Evolutionary conservation across 2,797 vertebrate species (phyloP), one percentile per base, ranked within the genome.

Genomic region (Neostethus bicornis): DNA sequence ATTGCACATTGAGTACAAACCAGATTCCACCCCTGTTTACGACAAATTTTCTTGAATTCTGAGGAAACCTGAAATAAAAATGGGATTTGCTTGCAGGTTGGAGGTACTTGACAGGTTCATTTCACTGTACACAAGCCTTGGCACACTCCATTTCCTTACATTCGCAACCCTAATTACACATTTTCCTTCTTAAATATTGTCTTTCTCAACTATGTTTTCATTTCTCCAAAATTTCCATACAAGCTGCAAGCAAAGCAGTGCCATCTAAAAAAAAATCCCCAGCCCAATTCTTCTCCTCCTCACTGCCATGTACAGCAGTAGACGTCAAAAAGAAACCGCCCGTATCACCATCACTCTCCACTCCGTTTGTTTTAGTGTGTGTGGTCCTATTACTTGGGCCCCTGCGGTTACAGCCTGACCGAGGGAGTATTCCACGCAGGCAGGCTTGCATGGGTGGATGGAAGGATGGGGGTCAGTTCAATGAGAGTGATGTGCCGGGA

Each of bases 341-440:
- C 46, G 46, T 47, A 74, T 70, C 54, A 8, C 49, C n/a, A 10
- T 49, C 56, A 44, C 32, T 41, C 52, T 67, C 64, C 59, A 65
- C 62, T 35, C 19, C 23, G 10, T 66, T 58, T 34, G 61, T 48
- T 24, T 51, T 38, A 24, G 59, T 14, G 62, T 78, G 85, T 88
- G 88, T 87, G 85, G 87, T 89, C 87, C 76, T 78, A 70, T 81
- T 80, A 80, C 68, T 73, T 81, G 59, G 73, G 72, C 56, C 60
- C 56, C 58, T 56, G 80, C 2, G 70, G 79, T 76, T 78, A 35
- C 44, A 53, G 62, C 62, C 69, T 82, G 77, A 81, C 83, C 79
- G 64, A n/a, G 65, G 48, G 73, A 86, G 78, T 51, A 79, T 70
- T 70, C 34, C 7, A 69, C 16, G 37, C 19, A 48, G 43, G 48